Evolutionary conservation across 2,113 vertebrate genomes (phyloP).

Genomic region (Antennarius striatus): DNA sequence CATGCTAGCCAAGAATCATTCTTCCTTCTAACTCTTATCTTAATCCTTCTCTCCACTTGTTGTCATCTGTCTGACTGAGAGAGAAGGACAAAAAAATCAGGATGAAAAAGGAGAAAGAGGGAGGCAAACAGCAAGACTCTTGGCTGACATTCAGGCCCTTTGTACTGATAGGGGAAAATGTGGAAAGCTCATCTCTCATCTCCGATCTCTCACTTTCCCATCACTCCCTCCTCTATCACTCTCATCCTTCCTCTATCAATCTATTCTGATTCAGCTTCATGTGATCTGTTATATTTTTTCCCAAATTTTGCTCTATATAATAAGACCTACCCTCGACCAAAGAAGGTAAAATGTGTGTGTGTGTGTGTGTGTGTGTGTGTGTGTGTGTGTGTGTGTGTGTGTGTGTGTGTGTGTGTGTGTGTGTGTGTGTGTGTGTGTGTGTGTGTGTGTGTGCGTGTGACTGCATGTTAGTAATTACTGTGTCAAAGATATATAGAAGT

Average conservation of each 20-base stretch:
- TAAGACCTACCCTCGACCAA: too few species aligned
- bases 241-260: conserved; percentile 15
- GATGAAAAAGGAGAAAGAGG: conserved; percentile 9
- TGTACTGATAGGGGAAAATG: conserved; percentile 54
- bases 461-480: too few species aligned
- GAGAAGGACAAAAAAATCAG: conserved; percentile 3
- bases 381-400: too few species aligned
- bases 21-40: conserved; percentile 47
- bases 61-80: conserved; percentile 56
- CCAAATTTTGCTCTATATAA: background rate
- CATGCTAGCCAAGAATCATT: conserved; percentile 40
- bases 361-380: too few species aligned
- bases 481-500: too few species aligned
- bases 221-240: conserved; percentile 7
- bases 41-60: conserved; percentile 63
- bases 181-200: conserved; percentile 60
- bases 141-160: conserved; percentile 48
- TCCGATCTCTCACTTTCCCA: conserved; percentile 16
- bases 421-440: too few species aligned
- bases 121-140: conserved; percentile 28
- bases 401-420: too few species aligned
- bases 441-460: too few species aligned
- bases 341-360: too few species aligned
- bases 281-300: background rate
- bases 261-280: conserved; percentile 21